A percentile compares a stretch with the other conserved stretches of the same genome.
phyloP scores from a whole-genome alignment of 92 coral and sea anemone species.

The Siderastrea radians region DNA sequence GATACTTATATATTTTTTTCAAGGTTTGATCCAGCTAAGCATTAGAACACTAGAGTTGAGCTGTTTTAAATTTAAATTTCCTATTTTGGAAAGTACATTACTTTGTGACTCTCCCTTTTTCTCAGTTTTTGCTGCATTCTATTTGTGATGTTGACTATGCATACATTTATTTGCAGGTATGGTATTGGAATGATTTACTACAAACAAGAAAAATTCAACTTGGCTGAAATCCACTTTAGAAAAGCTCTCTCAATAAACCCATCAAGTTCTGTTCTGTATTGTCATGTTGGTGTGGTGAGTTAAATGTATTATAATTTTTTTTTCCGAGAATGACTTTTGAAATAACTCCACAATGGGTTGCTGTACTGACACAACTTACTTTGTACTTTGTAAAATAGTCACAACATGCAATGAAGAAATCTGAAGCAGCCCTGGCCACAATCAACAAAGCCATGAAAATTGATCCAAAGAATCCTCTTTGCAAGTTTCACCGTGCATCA shows the following conservation, averaged over 20 bases:
- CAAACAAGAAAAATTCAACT: slow-evolving; percentile 96
- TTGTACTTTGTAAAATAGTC: slow-evolving; percentile 58
- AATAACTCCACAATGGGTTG: background rate
- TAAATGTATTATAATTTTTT: background rate
- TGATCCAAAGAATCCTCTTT: slow-evolving; percentile 96
- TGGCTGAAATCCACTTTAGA: slow-evolving; percentile 97
- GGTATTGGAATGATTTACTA: slow-evolving; percentile 99
- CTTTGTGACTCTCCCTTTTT: too few species aligned
- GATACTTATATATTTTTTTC: too few species aligned
- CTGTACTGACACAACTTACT: background rate
- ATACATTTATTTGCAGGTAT: slow-evolving; percentile 75
- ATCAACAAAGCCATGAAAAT: slow-evolving; percentile 96
- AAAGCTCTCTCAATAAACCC: slow-evolving; percentile 98
- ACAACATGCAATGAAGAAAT: slow-evolving; percentile 97
- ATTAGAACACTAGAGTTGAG: too few species aligned
- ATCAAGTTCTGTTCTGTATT: slow-evolving; percentile 94
- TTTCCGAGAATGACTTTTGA: background rate
- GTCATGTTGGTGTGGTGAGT: slow-evolving; percentile 99
- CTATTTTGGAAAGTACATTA: too few species aligned
- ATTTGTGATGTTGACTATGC: background rate
- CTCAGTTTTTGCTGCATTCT: too few species aligned
- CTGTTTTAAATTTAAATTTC: too few species aligned
- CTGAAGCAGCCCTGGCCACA: slow-evolving; percentile 89
- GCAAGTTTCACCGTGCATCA: slow-evolving; percentile 98
- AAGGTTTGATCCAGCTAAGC: too few species aligned